phyloP scores from a whole-genome alignment of 1,140 invertebrate genomes.

The Sarcophaga peregrina region DNA sequence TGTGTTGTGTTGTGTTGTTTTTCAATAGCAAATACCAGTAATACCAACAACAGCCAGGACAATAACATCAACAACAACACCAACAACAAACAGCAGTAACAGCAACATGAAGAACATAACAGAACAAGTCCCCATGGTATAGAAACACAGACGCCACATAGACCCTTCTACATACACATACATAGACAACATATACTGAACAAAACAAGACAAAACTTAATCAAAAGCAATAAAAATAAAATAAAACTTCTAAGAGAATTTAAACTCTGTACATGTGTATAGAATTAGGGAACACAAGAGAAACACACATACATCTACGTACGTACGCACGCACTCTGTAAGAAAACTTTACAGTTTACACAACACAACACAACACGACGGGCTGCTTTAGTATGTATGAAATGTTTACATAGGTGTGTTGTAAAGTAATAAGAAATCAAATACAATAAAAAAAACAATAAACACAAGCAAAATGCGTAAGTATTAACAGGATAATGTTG shows the following conservation, averaged over 20 bases:
- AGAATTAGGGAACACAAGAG: neutral
- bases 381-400: neutral
- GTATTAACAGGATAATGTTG: too few species aligned
- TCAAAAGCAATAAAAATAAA: neutral
- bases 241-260: too few species aligned
- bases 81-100: neutral
- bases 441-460: neutral
- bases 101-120: neutral
- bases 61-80: neutral
- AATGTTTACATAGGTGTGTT: slow-evolving; percentile 2
- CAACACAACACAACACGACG: neutral
- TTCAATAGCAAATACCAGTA: neutral
- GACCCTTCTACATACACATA: too few species aligned
- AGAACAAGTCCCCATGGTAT: too few species aligned
- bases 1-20: too few species aligned
- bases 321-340: neutral
- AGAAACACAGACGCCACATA: too few species aligned
- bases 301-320: neutral
- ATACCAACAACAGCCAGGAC: neutral
- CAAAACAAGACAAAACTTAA: neutral
- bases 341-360: neutral
- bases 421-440: neutral
- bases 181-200: too few species aligned
- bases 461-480: neutral
- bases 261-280: too few species aligned